Base-by-base conservation (phyloP, 2,113 vertebrate species). In the Anser brachyrhynchus region DNA sequence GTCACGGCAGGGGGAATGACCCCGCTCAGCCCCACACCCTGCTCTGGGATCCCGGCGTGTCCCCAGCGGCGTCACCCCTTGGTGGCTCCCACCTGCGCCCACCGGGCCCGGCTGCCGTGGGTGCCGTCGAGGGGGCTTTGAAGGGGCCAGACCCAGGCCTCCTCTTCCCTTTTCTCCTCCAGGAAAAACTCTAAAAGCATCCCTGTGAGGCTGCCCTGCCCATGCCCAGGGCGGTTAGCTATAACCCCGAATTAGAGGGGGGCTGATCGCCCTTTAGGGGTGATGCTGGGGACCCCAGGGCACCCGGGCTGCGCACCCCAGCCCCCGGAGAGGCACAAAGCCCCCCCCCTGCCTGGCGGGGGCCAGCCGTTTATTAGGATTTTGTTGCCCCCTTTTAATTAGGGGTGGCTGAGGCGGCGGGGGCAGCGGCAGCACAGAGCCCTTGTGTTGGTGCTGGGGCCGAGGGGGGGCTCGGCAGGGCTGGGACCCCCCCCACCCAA, bases 331-430 rank as follows among this genome's bases (percentile, higher is more conserved):
- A n/a, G 70, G 66, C 80, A 78, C 65, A n/a, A 66, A 51, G 88
- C 66, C 37, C 58, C 46, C 58, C 46, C 71, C 82, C 90, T 83
- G 78, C 90, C 21, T 5, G 1, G 2, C 31, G 72, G 33, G 55
- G 8, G 7, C 55, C 73, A 20, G 33, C 79, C 86, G 37, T 93
- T 86, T 77, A n/a, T 89, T 73, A 41, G 57, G 69, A 79, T 87
- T 94, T 83, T 90, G 28, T 64, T 83, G 57, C 6, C 64, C 51
- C 55, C 46, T 91, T 91, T 59, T 72, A 74, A 51, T 90, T 64
- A 80, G 64, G 70, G 54, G 71, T 69, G 44, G 41, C 39, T 1
- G 66, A 41, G 71, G 35, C 4, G 64, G 73, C 13, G 1, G 54
- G 75, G 82, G 49, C 79, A 80, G 4, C 0, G 7, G 29, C 76